Base-by-base conservation (phyloP, 2,888 invertebrate genomes). In the Chalcis sispes region DNA sequence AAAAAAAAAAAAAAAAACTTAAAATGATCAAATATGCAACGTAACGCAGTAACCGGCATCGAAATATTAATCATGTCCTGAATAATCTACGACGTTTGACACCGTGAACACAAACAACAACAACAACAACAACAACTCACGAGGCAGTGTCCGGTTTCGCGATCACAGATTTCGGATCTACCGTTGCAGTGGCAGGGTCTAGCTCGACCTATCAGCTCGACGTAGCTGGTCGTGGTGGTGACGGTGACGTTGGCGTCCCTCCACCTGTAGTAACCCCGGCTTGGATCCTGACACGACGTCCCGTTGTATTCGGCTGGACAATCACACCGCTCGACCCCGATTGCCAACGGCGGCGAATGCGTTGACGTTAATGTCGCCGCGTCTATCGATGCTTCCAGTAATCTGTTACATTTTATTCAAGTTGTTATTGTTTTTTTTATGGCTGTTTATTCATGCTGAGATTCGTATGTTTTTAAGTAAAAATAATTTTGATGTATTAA, bases 211-310 rank as follows among this genome's bases (percentile, higher is more conserved):
- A 96, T 93, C 56, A 95, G 89, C 80, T 94, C 93, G 79, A 96
- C 95, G 25, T 95, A 92, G 8, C 90, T 59, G 89, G 86, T 82
- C 15, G 36, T 18, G 13, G 18, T 65, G 23, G 42, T 69, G 89
- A 89, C 80, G n/a, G 59, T 76, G 89, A 89, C 81, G 89, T 86
- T 90, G 32, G 90, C 89, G 48, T 93, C 92, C 86, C 94, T 93
- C 91, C 95, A 94, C 67, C 95, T 90, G 84, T 93, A 95, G 89
- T 93, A 97, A 0, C 98, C 98, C 7, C 91, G 88, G 48, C 94
- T 94, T 0, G 96, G 95, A 85, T 94, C 93, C 89, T 98, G 98
- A 88, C 99, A 99, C 0, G 98, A 98, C 0, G 94, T 92, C 0
- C 96, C 95, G 79, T 93, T 92, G 89, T 97, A 98, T 76, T 92